A percentile compares a stretch with the other conserved stretches of the same genome.
Evolutionary conservation across 2,113 vertebrate genomes (phyloP).

Genomic region (Podarcis cretensis): DNA sequence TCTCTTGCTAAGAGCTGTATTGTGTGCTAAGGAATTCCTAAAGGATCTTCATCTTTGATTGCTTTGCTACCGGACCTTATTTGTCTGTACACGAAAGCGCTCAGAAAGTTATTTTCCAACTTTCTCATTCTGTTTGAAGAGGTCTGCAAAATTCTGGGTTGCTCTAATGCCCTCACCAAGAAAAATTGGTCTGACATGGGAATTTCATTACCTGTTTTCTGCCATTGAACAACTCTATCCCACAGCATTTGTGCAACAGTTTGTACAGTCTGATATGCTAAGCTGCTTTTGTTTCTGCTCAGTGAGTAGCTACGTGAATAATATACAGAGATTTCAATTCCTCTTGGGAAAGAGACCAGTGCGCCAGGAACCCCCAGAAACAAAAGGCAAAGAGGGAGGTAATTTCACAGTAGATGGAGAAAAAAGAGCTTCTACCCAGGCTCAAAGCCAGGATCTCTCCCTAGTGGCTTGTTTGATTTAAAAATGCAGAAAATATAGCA

Average conservation of each 20-base stretch:
- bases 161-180: not conserved
- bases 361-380: not conserved
- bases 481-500: conserved; percentile 13
- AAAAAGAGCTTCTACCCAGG: fast-evolving
- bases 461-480: not conserved
- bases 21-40: not conserved
- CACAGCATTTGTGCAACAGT: not conserved
- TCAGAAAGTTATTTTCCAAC: not conserved
- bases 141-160: not conserved
- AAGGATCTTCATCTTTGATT: not conserved
- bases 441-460: not conserved
- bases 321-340: not conserved
- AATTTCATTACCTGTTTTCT: not conserved
- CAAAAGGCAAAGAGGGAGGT: not conserved
- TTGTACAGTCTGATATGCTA: not conserved
- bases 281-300: not conserved
- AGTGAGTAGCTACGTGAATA: not conserved
- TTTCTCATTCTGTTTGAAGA: not conserved
- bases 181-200: not conserved
- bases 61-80: not conserved
- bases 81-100: not conserved
- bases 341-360: not conserved
- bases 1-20: not conserved
- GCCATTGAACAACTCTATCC: not conserved
- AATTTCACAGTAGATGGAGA: not conserved